Percentiles rank a stretch among this genome's conserved stretches.
Evolutionary conservation across 2,113 vertebrate species (phyloP).

Genomic region (Cercocebus atys): DNA sequence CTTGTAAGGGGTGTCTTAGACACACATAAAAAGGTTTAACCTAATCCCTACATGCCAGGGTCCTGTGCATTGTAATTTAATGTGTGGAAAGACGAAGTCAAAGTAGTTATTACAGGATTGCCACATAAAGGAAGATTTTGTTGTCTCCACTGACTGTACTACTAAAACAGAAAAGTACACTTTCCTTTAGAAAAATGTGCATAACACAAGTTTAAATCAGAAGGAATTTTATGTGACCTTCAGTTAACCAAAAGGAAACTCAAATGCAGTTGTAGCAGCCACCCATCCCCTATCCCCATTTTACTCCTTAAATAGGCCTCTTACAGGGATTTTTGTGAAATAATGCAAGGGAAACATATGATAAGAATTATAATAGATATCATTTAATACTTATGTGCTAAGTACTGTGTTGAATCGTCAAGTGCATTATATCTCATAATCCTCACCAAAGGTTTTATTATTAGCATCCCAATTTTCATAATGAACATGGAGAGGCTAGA

Average conservation of each 20-base stretch:
- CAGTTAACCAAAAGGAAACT: not conserved
- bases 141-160: not conserved
- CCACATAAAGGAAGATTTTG: not conserved
- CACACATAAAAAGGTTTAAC: not conserved
- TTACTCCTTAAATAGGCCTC: not conserved
- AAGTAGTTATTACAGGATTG: not conserved
- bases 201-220: constrained; percentile 14
- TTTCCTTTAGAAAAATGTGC: not conserved
- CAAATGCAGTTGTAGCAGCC: not conserved
- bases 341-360: not conserved
- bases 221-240: not conserved
- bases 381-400: not conserved
- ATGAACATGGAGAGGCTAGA: not conserved
- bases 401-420: not conserved
- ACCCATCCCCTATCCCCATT: too few species aligned
- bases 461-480: not conserved
- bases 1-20: not conserved
- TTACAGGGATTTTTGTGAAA: not conserved
- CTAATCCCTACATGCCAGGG: not conserved
- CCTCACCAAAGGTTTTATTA: not conserved
- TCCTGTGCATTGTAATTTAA: not conserved
- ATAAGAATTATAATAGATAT: not conserved
- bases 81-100: not conserved
- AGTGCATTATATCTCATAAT: not conserved
- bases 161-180: not conserved